phyloP scores from a whole-genome alignment of 2,113 vertebrate genomes.

The Lepisosteus oculatus region DNA sequence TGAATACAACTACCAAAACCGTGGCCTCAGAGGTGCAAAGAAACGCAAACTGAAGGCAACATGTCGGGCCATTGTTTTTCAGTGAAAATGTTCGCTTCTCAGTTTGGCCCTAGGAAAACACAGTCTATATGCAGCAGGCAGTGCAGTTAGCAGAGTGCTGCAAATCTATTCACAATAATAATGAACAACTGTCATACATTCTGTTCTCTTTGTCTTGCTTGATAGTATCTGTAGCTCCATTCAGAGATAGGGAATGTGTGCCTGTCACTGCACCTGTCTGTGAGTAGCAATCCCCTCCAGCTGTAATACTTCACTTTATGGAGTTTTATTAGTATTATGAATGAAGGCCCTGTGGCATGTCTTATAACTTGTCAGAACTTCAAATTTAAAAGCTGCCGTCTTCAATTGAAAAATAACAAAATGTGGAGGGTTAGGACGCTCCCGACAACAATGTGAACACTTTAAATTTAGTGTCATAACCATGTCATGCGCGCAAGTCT shows the following conservation, averaged over 20 bases:
- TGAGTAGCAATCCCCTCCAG: conserved; percentile 57
- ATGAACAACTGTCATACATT: conserved; percentile 72
- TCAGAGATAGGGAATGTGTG: conserved; percentile 57
- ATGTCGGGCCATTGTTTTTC: conserved; percentile 61
- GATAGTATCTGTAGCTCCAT: conserved; percentile 67
- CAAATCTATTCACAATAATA: conserved; percentile 73
- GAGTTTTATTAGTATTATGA: conserved; percentile 77
- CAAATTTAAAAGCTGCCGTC: conserved; percentile 68
- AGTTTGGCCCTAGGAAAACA: conserved; percentile 74
- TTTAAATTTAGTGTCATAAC: conserved; percentile 6
- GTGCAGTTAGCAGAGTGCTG: conserved; percentile 65
- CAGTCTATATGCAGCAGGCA: conserved; percentile 76
- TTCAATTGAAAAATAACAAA: conserved; percentile 68
- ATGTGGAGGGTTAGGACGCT: neutral
- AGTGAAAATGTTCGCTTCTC: conserved; percentile 67
- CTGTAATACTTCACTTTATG: conserved; percentile 60
- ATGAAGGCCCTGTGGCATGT: conserved; percentile 72
- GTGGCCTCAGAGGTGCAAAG: neutral
- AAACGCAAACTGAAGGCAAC: conserved; percentile 54
- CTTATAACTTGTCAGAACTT: conserved; percentile 66
- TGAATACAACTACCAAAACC: neutral
- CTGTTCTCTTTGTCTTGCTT: conserved; percentile 65
- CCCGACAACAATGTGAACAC: neutral
- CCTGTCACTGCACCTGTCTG: conserved; percentile 62
- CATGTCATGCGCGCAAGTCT: conserved; percentile 3